Conservation (phyloP, 2,797 vertebrate genomes). For the Siniperca undulata region DNA sequence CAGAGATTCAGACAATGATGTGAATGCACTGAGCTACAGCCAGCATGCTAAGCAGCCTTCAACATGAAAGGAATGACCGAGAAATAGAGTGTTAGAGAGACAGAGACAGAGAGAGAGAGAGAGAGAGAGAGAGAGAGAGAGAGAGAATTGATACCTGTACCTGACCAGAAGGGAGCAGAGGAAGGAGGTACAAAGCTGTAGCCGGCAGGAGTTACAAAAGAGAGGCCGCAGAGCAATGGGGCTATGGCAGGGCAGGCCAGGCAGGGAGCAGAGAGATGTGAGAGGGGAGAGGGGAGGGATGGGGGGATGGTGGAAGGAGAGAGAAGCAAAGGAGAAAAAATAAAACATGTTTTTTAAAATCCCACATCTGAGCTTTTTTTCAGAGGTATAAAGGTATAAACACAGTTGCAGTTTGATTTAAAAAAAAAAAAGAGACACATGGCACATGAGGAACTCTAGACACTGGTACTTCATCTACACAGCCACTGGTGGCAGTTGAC, state of each 20-base stretch:
- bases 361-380: constrained; percentile 65
- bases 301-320: constrained; percentile 77
- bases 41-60: constrained; percentile 63
- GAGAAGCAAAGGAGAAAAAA: constrained; percentile 89
- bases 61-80: constrained; percentile 73
- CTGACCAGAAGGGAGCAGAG: constrained; percentile 99
- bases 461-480: neutral
- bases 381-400: constrained; percentile 40
- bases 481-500: constrained; percentile 7
- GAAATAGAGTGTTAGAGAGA: constrained; percentile 69
- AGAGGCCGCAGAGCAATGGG: constrained; percentile 96
- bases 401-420: constrained; percentile 32
- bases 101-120: constrained; percentile 17
- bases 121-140: constrained; percentile 60
- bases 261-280: constrained; percentile 68
- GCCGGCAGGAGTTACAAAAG: constrained; percentile 96
- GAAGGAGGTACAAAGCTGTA: constrained; percentile 99
- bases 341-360: constrained; percentile 83
- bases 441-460: too few species aligned
- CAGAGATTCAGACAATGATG: constrained; percentile 38
- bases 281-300: constrained; percentile 75
- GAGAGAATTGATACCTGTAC: constrained; percentile 89
- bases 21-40: constrained; percentile 51
- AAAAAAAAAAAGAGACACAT: neutral
- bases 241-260: constrained; percentile 86